phyloP scores from a whole-genome alignment of 2,797 vertebrate species.

The Myotis pilosus region DNA sequence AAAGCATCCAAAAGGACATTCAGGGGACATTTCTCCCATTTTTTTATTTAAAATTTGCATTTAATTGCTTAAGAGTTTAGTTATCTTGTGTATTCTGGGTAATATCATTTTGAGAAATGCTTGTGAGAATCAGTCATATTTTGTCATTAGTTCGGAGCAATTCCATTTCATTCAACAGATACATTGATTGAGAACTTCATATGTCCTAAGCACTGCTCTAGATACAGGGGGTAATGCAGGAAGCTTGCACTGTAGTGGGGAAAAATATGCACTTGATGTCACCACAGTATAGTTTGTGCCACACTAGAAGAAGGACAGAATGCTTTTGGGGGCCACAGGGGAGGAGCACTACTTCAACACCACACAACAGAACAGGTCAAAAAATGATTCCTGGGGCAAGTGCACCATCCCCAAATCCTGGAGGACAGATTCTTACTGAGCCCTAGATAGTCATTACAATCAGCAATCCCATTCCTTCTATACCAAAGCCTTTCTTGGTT shows the following conservation, averaged over 20 bases:
- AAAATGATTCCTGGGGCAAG: not conserved
- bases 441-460: not conserved
- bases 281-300: not conserved
- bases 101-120: conserved; percentile 24
- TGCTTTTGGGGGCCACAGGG: not conserved
- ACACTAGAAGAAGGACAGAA: not conserved
- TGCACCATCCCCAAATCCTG: not conserved
- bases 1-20: conserved; percentile 59
- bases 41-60: conserved; percentile 62
- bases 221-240: not conserved
- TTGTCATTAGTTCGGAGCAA: not conserved
- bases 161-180: not conserved
- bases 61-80: conserved; percentile 7
- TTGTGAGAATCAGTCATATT: not conserved
- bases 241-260: not conserved
- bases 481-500: not conserved
- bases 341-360: not conserved
- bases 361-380: not conserved
- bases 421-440: not conserved
- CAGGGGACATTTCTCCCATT: conserved; percentile 35
- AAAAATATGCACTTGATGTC: not conserved
- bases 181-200: not conserved
- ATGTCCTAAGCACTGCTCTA: not conserved
- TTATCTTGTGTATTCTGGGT: not conserved
- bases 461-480: not conserved